phyloP scores from a whole-genome alignment of 2,113 vertebrate genomes.

The Trochalopteron elliotii region DNA sequence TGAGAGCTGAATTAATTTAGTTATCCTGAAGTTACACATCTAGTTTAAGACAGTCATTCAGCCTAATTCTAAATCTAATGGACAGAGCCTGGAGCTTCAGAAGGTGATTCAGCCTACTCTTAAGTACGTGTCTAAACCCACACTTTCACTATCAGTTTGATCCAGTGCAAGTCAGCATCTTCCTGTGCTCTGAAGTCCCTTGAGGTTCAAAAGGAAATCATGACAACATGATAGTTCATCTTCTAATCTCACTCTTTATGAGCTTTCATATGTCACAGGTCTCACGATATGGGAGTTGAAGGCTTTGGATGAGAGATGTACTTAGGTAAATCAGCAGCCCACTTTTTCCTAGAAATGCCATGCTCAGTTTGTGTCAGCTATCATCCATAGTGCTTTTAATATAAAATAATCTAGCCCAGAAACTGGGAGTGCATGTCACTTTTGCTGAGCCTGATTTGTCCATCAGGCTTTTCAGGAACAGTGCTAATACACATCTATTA shows the following conservation, averaged over 20 bases:
- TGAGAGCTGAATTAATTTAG: not conserved
- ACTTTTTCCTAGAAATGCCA: constrained; percentile 7
- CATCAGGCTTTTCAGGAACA: not conserved
- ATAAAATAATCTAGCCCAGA: not conserved
- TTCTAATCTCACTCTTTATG: not conserved
- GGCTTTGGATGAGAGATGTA: not conserved
- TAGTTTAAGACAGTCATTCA: not conserved
- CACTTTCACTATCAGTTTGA: constrained; percentile 46
- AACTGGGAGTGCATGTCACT: not conserved
- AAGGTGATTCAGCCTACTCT: not conserved
- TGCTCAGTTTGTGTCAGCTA: not conserved
- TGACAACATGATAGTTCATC: not conserved
- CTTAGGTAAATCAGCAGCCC: not conserved
- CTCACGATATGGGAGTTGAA: not conserved
- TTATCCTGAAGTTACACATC: not conserved
- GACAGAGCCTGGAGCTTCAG: not conserved
- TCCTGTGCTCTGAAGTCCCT: constrained; percentile 3
- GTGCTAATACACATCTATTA: not conserved
- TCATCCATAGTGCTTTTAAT: not conserved
- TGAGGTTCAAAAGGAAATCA: constrained; percentile 41
- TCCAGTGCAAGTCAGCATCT: constrained; percentile 22
- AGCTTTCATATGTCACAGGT: not conserved
- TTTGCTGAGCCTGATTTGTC: not conserved
- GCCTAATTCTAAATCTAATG: not conserved
- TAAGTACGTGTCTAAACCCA: not conserved